Percentiles rank a stretch among this genome's conserved stretches.
phyloP scores from a whole-genome alignment of 2,888 invertebrate species.

The Hermaeophaga mercurialis region DNA sequence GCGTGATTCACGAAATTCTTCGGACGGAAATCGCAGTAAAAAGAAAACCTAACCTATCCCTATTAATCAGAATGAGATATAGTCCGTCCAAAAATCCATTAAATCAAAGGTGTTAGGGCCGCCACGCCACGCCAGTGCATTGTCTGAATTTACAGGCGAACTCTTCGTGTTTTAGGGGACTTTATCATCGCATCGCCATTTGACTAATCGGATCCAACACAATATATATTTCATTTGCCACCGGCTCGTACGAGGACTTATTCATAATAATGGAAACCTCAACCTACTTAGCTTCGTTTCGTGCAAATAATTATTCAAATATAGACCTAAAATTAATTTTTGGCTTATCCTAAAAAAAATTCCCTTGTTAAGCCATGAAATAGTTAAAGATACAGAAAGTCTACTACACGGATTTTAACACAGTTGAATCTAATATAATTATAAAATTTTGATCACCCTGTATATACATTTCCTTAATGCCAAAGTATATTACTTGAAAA shows the following conservation, averaged over 20 bases:
- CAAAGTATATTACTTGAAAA: too few relatives aligned
- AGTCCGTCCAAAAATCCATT: slow-evolving; percentile 32
- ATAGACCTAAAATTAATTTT: too few relatives aligned
- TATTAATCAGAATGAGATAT: slow-evolving; percentile 38
- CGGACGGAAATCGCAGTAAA: slow-evolving; percentile 17
- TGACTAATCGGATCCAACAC: slow-evolving; percentile 39
- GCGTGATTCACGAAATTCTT: slow-evolving; percentile 21
- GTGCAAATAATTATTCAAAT: too few relatives aligned
- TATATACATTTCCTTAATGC: too few relatives aligned
- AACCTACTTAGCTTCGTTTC: too few relatives aligned
- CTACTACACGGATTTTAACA: too few relatives aligned
- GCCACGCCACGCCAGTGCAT: slow-evolving; percentile 24
- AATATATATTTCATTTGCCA: slow-evolving; percentile 46
- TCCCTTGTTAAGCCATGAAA: too few relatives aligned
- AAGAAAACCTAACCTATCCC: slow-evolving; percentile 30
- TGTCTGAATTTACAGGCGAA: slow-evolving; percentile 37
- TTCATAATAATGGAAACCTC: too few relatives aligned
- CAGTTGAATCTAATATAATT: too few relatives aligned
- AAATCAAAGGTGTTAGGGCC: slow-evolving; percentile 38
- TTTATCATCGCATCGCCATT: slow-evolving; percentile 44
- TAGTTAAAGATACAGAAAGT: too few relatives aligned
- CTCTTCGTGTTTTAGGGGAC: slow-evolving; percentile 37
- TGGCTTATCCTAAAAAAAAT: too few relatives aligned
- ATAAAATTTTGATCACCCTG: too few relatives aligned
- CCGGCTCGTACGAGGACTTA: slow-evolving; percentile 18